Conservation (phyloP, 2,888 invertebrate species). For the Homarus gammarus region DNA sequence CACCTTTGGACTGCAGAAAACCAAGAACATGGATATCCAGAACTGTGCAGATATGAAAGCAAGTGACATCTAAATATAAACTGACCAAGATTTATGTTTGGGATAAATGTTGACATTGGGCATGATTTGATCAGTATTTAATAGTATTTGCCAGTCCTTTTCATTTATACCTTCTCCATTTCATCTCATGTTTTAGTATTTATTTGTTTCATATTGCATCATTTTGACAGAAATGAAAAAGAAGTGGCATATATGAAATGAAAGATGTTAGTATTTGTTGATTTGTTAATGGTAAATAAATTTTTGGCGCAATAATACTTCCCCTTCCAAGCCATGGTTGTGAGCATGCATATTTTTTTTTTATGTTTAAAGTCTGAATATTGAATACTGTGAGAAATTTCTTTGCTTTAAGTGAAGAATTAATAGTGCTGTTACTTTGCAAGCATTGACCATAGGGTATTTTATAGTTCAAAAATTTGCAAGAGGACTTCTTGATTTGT, state of each 20-base stretch:
- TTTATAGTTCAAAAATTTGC: background rate
- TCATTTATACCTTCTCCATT: slow-evolving; percentile 57
- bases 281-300: slow-evolving; percentile 27
- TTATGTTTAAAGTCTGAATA: background rate
- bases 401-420: background rate
- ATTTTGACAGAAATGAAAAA: slow-evolving; percentile 30
- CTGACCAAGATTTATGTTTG: background rate
- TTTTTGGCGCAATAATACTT: slow-evolving; percentile 23
- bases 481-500: background rate
- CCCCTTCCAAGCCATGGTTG: slow-evolving; percentile 48
- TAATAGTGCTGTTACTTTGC: background rate
- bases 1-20: slow-evolving; percentile 29
- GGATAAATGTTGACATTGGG: slow-evolving; percentile 8
- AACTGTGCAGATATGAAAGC: slow-evolving; percentile 27
- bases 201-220: slow-evolving; percentile 62
- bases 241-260: slow-evolving; percentile 48
- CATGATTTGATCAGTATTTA: slow-evolving; percentile 40
- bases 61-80: background rate
- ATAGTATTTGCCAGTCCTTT: slow-evolving; percentile 51
- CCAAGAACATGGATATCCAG: slow-evolving; percentile 28
- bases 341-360: slow-evolving; percentile 40
- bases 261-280: slow-evolving; percentile 16
- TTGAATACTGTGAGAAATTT: background rate
- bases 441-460: background rate
- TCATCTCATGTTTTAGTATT: slow-evolving; percentile 61